Base-by-base conservation (phyloP, 2,888 invertebrate genomes). In the Notodonta dromedarius region DNA sequence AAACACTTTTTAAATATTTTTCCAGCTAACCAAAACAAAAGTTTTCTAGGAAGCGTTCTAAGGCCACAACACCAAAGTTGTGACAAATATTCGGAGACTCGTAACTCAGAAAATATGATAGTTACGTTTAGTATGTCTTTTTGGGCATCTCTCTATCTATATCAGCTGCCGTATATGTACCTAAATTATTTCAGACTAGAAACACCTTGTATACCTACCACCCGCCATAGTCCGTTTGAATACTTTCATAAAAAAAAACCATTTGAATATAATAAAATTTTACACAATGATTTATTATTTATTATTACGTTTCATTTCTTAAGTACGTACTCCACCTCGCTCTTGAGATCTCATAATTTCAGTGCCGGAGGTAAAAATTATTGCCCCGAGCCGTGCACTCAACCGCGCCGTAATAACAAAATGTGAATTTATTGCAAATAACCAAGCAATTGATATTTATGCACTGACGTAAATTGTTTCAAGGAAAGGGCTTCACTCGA, bases 391-490 rank as follows among this genome's bases (percentile, higher is more conserved):
- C 62, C 65, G 64, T 64, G 67, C 67, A 74, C 72, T 74, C 60
- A 48, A 55, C 53, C 46, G 42, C 57, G 52, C 32, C 13, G 56
- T 55, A 76, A 79, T 76, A 80, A 80, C 70, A 81, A 83, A 86
- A 85, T 85, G 78, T 80, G 77, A 82, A 85, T 86, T 86, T 86
- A 87, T 84, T 78, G 80, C 79, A 80, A 82, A 83, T 81, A 81
- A 80, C 79, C 70, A 63, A 63, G 72, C 75, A 83, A 86, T 84
- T 84, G 82, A 82, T 83, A 85, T 86, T 86, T 85, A 86, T 83
- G 80, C 77, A 80, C 67, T 69, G 82, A 71, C 84, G 77, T 85
- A 85, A 85, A 84, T 82, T 81, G 69, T 74, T 71, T 60, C 62
- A 73, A 69, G 70, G 60, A 52, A 67, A 75, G 73, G 74, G 78